These are phyloP conservation scores for Nebria brevicollis DNA, from an alignment of 2,888 invertebrate genomes.

Conservation along the genomic window DNA sequence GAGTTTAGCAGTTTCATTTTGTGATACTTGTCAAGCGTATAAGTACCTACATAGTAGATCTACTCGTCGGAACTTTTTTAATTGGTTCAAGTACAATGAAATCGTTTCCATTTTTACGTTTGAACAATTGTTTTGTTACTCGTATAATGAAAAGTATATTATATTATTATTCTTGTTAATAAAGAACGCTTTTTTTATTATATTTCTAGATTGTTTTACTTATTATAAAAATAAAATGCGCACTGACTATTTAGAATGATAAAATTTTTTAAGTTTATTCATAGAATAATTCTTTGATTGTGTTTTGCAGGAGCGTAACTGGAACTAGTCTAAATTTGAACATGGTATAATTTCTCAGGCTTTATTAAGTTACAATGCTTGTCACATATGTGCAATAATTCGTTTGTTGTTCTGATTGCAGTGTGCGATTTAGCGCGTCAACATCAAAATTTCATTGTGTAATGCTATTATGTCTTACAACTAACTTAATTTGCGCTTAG, in stretches of 20 bases:
- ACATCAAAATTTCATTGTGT: constrained; percentile 1
- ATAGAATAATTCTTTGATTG: too few species aligned
- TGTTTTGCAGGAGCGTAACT: too few species aligned
- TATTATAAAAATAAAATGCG: too few species aligned
- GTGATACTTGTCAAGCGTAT: background rate
- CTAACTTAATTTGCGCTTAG: background rate
- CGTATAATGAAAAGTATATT: background rate
- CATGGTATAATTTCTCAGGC: background rate
- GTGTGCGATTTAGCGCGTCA: background rate
- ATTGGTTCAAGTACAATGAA: background rate
- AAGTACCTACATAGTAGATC: background rate
- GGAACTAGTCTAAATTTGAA: background rate
- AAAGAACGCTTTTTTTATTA: background rate
- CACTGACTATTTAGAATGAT: too few species aligned
- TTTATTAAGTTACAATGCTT: background rate
- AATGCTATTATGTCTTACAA: background rate
- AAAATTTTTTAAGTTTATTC: too few species aligned
- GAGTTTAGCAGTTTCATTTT: background rate
- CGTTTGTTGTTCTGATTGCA: background rate
- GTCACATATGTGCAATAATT: background rate
- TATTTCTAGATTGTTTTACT: background rate
- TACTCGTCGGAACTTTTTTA: background rate
- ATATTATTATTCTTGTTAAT: background rate
- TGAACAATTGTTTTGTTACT: background rate
- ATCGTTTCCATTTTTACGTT: background rate